Evolutionary conservation across 2,797 vertebrate species (phyloP).

Genomic region (Acrossocheilus wenchowensis): DNA sequence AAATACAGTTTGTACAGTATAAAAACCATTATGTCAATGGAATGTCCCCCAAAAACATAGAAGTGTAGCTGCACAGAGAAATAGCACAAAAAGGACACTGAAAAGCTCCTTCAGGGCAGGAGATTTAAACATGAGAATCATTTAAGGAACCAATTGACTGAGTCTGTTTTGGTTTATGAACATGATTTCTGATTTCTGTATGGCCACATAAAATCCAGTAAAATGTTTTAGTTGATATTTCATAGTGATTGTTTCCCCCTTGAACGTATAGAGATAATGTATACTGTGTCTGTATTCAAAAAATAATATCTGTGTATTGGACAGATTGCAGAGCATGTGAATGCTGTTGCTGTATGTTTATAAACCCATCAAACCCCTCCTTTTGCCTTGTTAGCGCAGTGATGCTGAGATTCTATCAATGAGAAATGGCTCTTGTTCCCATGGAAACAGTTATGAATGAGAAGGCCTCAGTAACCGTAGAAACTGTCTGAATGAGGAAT

Average conservation of each 20-base stretch:
- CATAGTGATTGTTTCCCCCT: constrained; percentile 25
- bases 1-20: not conserved
- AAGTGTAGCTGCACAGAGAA: not conserved
- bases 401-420: constrained; percentile 88
- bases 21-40: not conserved
- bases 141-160: not conserved
- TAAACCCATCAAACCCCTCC: constrained; percentile 74
- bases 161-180: not conserved
- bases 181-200: constrained; percentile 37
- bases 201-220: not conserved
- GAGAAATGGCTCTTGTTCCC: constrained; percentile 82
- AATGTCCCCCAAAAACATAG: not conserved
- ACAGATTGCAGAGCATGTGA: constrained; percentile 51
- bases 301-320: not conserved
- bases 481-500: constrained; percentile 88
- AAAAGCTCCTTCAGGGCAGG: not conserved
- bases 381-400: constrained; percentile 77
- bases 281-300: not conserved
- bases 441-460: constrained; percentile 93
- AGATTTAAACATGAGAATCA: not conserved
- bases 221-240: constrained; percentile 49
- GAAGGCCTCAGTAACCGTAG: constrained; percentile 84
- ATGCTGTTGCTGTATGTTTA: constrained; percentile 46
- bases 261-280: not conserved
- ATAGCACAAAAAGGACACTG: not conserved